Conservation (phyloP, 2,113 vertebrate species). For the Sakesphorus luctuosus region DNA sequence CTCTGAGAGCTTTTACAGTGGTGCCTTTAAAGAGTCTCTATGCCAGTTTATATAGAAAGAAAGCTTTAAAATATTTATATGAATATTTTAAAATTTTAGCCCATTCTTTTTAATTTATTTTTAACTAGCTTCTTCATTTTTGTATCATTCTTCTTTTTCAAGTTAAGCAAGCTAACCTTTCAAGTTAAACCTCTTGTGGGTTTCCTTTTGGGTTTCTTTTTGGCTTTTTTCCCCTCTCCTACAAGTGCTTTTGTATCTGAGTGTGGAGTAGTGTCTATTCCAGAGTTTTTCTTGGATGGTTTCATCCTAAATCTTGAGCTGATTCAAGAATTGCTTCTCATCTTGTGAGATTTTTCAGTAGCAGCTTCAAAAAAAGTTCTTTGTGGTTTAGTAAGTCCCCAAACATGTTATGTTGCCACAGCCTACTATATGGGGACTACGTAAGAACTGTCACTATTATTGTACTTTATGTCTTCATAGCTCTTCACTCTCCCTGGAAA, state of each 20-base stretch:
- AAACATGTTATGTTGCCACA: not conserved
- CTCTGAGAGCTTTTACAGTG: constrained; percentile 5
- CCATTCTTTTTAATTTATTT: constrained; percentile 59
- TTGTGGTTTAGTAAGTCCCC: not conserved
- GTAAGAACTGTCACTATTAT: not conserved
- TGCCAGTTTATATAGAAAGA: constrained; percentile 39
- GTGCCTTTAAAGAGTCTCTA: constrained; percentile 16
- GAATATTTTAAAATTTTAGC: constrained; percentile 52
- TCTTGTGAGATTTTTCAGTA: not conserved
- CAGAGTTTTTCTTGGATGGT: not conserved
- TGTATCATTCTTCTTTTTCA: constrained; percentile 41
- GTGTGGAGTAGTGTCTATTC: not conserved
- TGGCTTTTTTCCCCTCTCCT: not conserved
- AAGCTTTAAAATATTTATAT: constrained; percentile 60
- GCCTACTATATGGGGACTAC: not conserved
- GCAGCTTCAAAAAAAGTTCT: not conserved
- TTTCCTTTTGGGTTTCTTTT: constrained; percentile 11
- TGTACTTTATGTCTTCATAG: not conserved
- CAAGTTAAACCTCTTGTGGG: constrained; percentile 35
- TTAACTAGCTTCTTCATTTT: constrained; percentile 53
- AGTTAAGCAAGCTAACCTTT: constrained; percentile 41
- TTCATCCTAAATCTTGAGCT: not conserved
- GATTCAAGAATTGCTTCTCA: not conserved
- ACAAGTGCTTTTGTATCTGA: not conserved
- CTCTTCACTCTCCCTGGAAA: not conserved